These are phyloP conservation scores for Takifugu rubripes DNA, from an alignment of 2,797 vertebrate species.

Conservation along the genomic window DNA sequence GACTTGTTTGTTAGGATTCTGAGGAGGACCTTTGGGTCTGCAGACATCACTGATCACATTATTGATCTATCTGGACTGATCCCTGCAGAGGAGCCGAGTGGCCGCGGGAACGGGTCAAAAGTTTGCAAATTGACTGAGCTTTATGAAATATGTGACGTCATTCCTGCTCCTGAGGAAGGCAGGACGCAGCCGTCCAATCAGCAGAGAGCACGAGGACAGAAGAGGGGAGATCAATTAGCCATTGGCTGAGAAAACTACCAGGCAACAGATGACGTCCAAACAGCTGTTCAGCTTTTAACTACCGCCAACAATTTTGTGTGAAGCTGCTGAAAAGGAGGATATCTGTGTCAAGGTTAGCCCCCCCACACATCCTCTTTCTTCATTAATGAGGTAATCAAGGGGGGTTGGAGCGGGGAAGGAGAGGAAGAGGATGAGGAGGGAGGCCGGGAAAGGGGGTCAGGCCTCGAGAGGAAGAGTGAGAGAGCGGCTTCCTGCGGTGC, in stretches of 20 bases:
- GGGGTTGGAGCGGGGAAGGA: conserved; percentile 30
- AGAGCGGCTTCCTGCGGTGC: conserved; percentile 16
- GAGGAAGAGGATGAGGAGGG: conserved; percentile 9
- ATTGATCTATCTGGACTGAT: too few species aligned
- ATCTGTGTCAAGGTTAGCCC: conserved; percentile 65
- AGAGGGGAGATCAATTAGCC: conserved; percentile 34
- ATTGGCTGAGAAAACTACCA: conserved; percentile 32
- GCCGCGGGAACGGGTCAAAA: too few species aligned
- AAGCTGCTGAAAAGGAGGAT: conserved; percentile 9
- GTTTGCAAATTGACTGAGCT: too few species aligned
- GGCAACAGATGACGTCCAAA: conserved; percentile 47
- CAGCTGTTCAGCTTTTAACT: conserved; percentile 7
- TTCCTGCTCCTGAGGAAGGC: conserved; percentile 32
- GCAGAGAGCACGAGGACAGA: conserved; percentile 41
- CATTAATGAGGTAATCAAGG: conserved; percentile 54
- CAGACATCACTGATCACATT: too few species aligned
- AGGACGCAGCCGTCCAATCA: conserved; percentile 40
- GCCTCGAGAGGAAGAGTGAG: conserved; percentile 48
- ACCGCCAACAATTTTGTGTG: not conserved
- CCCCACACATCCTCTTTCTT: conserved; percentile 1
- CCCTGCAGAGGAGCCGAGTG: too few species aligned
- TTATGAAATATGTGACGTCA: too few species aligned
- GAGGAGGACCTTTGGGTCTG: too few species aligned
- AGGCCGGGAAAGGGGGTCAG: conserved; percentile 64
- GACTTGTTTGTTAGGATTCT: too few species aligned